Conservation (phyloP, 2,888 invertebrate species). For the Pterobdella sp. region DNA sequence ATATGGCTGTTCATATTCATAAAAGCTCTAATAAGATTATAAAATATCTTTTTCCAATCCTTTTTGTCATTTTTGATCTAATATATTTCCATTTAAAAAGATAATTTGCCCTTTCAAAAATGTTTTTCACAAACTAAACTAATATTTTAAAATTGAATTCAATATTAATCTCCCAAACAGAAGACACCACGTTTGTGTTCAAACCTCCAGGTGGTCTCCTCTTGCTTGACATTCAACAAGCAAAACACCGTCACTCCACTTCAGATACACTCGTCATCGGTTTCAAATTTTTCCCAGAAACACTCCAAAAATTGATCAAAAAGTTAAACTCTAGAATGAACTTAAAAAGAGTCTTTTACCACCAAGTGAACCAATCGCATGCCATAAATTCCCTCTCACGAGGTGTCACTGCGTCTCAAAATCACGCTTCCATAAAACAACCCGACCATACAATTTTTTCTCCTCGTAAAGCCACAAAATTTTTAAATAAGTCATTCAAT, state of each 20-base stretch:
- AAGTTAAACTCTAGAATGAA: too few relatives aligned
- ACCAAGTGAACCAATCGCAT: background rate
- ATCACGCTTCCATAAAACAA: conserved; percentile 5
- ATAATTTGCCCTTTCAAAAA: too few relatives aligned
- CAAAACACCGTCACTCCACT: background rate
- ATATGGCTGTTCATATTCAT: too few relatives aligned
- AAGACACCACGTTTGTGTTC: conserved; percentile 19
- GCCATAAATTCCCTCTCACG: background rate
- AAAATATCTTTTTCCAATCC: too few relatives aligned
- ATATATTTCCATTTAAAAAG: too few relatives aligned
- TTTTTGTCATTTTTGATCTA: too few relatives aligned
- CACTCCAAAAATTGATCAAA: background rate
- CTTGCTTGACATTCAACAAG: background rate
- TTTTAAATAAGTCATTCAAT: background rate
- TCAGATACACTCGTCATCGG: background rate
- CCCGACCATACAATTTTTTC: background rate
- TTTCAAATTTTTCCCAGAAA: background rate
- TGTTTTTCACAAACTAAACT: too few relatives aligned
- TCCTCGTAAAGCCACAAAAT: background rate
- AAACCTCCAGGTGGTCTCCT: conserved; percentile 67
- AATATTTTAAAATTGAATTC: too few relatives aligned
- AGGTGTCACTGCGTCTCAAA: background rate
- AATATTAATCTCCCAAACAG: background rate
- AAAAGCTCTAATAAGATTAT: too few relatives aligned
- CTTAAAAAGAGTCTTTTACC: background rate